These are phyloP conservation scores for Athrips mouffetella DNA, from an alignment of 2,888 invertebrate species.

Conservation along the genomic window DNA sequence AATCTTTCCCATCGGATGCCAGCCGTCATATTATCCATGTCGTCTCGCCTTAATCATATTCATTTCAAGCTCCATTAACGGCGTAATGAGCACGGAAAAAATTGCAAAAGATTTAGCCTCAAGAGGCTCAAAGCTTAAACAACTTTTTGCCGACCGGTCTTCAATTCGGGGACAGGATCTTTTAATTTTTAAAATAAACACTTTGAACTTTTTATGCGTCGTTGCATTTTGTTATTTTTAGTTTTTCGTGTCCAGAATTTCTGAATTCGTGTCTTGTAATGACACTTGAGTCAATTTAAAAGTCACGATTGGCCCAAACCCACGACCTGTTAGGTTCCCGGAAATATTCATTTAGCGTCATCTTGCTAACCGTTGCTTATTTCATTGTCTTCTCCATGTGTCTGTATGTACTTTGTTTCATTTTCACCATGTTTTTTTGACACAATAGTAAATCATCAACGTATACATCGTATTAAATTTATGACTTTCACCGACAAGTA, in stretches of 20 bases:
- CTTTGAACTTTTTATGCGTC: not conserved
- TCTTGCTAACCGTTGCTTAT: not conserved
- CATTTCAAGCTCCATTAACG: conserved; percentile 13
- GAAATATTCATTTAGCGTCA: conserved; percentile 3
- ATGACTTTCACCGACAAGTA: not conserved
- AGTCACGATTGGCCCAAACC: conserved; percentile 6
- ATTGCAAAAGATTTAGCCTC: conserved; percentile 4
- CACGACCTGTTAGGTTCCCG: not conserved
- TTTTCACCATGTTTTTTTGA: not conserved
- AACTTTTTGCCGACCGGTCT: conserved; percentile 11
- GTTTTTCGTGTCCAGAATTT: not conserved
- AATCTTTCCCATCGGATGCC: not conserved
- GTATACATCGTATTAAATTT: not conserved
- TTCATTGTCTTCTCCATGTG: too few species aligned
- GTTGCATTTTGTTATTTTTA: conserved; percentile 1
- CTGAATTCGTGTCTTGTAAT: not conserved
- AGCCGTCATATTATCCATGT: conserved; percentile 10
- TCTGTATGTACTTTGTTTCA: not conserved
- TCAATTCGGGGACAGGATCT: not conserved
- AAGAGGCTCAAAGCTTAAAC: not conserved
- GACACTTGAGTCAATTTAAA: not conserved
- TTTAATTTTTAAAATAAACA: conserved; percentile 12
- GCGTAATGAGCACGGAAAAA: conserved; percentile 10
- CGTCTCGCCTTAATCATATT: conserved; percentile 11
- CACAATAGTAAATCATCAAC: not conserved